These are phyloP conservation scores for Eupeodes corollae DNA, from an alignment of 1,140 invertebrate species.

Conservation along the genomic window DNA sequence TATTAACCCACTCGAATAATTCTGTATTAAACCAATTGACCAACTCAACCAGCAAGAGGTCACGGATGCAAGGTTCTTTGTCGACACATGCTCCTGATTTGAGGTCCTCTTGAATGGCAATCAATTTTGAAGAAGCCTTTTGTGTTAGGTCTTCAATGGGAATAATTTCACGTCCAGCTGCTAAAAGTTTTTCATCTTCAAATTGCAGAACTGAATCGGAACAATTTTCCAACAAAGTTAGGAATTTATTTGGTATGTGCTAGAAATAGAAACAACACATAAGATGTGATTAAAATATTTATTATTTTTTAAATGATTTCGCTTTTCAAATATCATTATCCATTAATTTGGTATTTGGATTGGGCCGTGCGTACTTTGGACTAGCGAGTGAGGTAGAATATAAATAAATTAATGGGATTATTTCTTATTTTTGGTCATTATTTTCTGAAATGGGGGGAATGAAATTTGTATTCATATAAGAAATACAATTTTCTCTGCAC, in stretches of 20 bases:
- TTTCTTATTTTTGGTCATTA: too few relatives aligned
- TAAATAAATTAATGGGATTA: too few relatives aligned
- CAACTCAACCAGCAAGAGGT: conserved; percentile 68
- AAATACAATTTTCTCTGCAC: too few relatives aligned
- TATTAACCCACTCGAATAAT: conserved; percentile 87
- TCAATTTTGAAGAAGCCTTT: conserved; percentile 47
- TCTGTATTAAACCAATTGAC: conserved; percentile 81
- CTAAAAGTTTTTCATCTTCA: conserved; percentile 49
- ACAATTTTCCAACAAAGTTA: conserved; percentile 41
- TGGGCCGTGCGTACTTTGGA: too few relatives aligned
- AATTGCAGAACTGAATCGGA: conserved; percentile 51
- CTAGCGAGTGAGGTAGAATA: too few relatives aligned
- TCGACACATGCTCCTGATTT: conserved; percentile 29
- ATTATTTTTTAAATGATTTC: too few relatives aligned
- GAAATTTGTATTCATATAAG: too few relatives aligned
- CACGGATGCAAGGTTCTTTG: conserved; percentile 49
- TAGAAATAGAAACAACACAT: conserved; percentile 8
- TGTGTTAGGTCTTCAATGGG: conserved; percentile 49
- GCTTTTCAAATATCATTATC: too few relatives aligned
- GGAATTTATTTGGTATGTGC: conserved; percentile 38
- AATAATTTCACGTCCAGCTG: conserved; percentile 45
- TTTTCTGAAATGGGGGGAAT: too few relatives aligned
- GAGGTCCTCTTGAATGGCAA: conserved; percentile 48
- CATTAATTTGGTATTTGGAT: too few relatives aligned
- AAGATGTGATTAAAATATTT: too few relatives aligned